Base-by-base conservation (phyloP, 2,888 invertebrate species). In the Macaria liturata region DNA sequence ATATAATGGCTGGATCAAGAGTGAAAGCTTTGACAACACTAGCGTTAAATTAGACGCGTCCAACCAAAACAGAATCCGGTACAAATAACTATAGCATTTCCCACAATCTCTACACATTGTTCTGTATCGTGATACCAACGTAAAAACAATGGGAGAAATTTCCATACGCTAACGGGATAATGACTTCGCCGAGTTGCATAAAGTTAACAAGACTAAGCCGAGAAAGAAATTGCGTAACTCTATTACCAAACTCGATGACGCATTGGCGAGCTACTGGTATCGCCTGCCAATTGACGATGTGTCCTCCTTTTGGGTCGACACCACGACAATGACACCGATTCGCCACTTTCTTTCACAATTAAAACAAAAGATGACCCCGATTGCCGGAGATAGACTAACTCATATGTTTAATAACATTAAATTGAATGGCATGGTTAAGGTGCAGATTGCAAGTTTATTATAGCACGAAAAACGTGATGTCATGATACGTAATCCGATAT, bases 251-350 rank as follows among this genome's bases (percentile, higher is more conserved):
- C 74, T 75, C 71, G 70, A 75, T 88, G 88, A 88, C 86, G 86
- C 88, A 87, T 80, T 72, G 68, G 55, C 65, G 71, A 75, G 76
- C 65, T 66, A 59, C 66, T 85, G 72, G 71, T 86, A 68, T 79
- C 64, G 86, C 72, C 72, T 88, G 68, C 80, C 70, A 78, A 88
- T 77, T 67, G 66, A 68, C 71, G 65, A 66, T 69, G 72, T 79
- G 86, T 79, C 78, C 88, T 72, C 78, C 75, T 84, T 88, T 81
- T 74, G 71, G 70, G 53, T 62, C 59, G 60, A 66, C 68, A 69
- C 69, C 72, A 68, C 78, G 88, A 85, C 90, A 88, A 74, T 88
- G 90, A 89, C 90, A 83, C 81, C 80, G 77, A 85, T 88, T 76
- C 70, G 70, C 68, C 64, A 78, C 81, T 84, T 84, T 84, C 80